Percentiles rank a stretch among this genome's conserved stretches.
Evolutionary conservation across 2,888 invertebrate genomes (phyloP).

Genomic region (Mythimna vitellina): DNA sequence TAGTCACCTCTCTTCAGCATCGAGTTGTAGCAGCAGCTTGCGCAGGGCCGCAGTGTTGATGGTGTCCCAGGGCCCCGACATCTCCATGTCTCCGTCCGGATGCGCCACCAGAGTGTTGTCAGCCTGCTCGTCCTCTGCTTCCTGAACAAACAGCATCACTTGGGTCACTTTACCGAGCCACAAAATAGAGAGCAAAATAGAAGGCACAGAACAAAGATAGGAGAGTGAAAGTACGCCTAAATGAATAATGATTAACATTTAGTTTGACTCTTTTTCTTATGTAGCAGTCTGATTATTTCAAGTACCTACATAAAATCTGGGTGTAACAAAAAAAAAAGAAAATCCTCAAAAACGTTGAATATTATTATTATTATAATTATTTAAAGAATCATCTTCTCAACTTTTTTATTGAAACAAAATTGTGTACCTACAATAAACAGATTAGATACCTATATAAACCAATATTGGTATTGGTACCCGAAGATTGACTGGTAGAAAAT

Average conservation of each 20-base stretch:
- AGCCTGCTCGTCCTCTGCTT: constrained; percentile 81
- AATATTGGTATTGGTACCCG: too few relatives aligned
- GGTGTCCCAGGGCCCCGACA: constrained; percentile 80
- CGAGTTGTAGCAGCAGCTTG: constrained; percentile 84
- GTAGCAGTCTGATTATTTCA: too few relatives aligned
- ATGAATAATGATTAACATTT: background rate
- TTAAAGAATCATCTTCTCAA: too few relatives aligned
- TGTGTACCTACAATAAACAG: too few relatives aligned
- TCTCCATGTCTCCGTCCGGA: constrained; percentile 75
- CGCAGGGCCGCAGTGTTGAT: constrained; percentile 84
- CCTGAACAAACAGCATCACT: constrained; percentile 67
- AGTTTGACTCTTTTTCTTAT: background rate
- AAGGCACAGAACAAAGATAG: background rate
- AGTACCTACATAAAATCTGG: too few relatives aligned
- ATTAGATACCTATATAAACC: too few relatives aligned
- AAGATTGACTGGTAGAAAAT: too few relatives aligned
- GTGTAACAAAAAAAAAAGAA: too few relatives aligned
- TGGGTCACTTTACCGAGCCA: background rate
- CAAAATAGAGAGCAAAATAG: constrained; percentile 7
- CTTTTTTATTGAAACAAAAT: too few relatives aligned
- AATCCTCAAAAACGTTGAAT: too few relatives aligned
- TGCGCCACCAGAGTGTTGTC: constrained; percentile 79
- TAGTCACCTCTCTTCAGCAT: constrained; percentile 80
- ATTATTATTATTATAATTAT: too few relatives aligned
- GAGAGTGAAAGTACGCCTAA: background rate